A percentile compares a stretch with the other conserved stretches of the same genome.
Conservation (phyloP, 2,797 vertebrate genomes). For the Gobio occitaniae region DNA sequence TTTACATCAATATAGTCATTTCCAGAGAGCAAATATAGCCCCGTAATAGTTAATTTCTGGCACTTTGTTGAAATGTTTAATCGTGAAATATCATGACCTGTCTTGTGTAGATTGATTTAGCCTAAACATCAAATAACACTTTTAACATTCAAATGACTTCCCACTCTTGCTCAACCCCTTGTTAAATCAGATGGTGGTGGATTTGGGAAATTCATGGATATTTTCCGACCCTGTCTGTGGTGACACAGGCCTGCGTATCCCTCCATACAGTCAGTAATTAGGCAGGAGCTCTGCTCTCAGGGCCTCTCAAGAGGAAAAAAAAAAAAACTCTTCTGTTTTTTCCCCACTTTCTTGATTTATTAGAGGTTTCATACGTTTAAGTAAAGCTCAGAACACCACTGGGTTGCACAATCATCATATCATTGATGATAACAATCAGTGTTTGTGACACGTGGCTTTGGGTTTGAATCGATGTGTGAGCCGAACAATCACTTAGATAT, state of each 20-base stretch:
- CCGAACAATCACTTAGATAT: neutral
- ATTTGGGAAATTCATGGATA: neutral
- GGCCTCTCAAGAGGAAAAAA: neutral
- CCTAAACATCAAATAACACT: neutral
- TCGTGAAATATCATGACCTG: neutral
- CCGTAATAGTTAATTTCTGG: neutral
- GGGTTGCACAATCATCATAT: neutral
- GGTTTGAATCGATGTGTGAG: neutral
- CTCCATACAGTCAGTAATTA: slow-evolving; percentile 20
- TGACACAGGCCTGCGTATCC: neutral
- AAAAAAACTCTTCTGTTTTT: neutral
- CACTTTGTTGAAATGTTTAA: neutral
- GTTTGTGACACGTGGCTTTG: neutral
- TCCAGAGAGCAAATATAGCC: neutral
- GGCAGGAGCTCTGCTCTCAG: neutral
- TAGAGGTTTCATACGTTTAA: neutral
- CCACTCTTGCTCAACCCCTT: neutral
- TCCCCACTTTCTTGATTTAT: neutral
- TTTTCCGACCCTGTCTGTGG: slow-evolving; percentile 22
- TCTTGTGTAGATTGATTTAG: neutral
- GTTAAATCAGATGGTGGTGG: neutral
- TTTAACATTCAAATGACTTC: neutral
- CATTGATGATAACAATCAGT: neutral
- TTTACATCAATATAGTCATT: neutral
- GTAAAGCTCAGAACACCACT: neutral